A percentile compares a stretch with the other conserved stretches of the same genome.
Conservation (phyloP, 2,888 invertebrate genomes). For the Linnaemya vulpina region DNA sequence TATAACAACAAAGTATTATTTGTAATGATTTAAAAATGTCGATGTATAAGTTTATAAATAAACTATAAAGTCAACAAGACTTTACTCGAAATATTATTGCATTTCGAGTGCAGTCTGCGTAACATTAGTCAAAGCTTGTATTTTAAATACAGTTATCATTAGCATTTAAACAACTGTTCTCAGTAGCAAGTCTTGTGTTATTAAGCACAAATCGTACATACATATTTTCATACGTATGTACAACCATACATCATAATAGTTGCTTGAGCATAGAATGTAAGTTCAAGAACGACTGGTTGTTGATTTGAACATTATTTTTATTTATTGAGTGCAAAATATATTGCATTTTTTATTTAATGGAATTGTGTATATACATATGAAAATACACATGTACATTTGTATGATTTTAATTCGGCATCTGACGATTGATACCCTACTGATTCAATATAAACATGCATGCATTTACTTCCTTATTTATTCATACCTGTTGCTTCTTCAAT, state of each 20-base stretch:
- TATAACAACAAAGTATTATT: conserved; percentile 53
- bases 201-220: not conserved
- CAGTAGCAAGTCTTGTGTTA: conserved; percentile 35
- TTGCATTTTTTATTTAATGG: conserved; percentile 23
- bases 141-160: not conserved
- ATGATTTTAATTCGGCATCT: not conserved
- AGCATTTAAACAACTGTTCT: conserved; percentile 22
- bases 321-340: conserved; percentile 47
- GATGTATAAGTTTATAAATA: conserved; percentile 41
- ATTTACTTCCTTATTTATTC: conserved; percentile 34
- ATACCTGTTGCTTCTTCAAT: conserved; percentile 40
- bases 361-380: not conserved
- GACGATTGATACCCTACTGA: not conserved
- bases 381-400: not conserved
- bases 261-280: conserved; percentile 11
- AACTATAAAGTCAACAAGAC: conserved; percentile 26
- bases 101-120: not conserved
- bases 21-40: conserved; percentile 39
- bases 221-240: too few relatives aligned
- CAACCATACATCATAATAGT: too few relatives aligned
- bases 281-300: conserved; percentile 57
- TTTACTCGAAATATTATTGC: not conserved
- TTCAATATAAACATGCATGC: conserved; percentile 22
- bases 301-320: conserved; percentile 18
- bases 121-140: not conserved